Evolutionary conservation across 2,797 vertebrate genomes (phyloP), one percentile per base, ranked within the genome.

Genomic region (Serranus cabrilla): DNA sequence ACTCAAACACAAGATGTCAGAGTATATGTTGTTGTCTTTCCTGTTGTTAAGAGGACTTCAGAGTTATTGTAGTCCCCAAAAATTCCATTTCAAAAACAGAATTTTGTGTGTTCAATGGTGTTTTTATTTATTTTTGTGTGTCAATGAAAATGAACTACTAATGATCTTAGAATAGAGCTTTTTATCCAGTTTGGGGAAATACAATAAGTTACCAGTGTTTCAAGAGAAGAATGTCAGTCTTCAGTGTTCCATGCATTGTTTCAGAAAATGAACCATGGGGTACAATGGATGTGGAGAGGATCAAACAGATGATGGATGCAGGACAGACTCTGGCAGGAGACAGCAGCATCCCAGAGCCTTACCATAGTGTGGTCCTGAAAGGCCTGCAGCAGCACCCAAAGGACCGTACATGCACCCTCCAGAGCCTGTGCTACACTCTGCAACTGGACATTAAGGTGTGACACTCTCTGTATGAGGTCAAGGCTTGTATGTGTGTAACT

Each of bases 241-340:
- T 6, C 23, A 57, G 56, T 0, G 3, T 21, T 46, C 54, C 3
- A 11, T 31, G 7, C 42, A n/a, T 46, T 47, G 18, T 69, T 64
- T 27, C 23, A 95, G 94, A 93, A 74, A 34, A 63, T 21, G 82
- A 95, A 23, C 94, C 94, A 1, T 94, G 95, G 94, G 89, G 88
- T 40, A 73, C 50, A 16, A 72, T 78, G 76, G 78, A 90, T 17
- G 88, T 85, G 3, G 64, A 18, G 3, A 34, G 76, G 34, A 91
- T 95, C 73, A 92, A 84, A 77, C 88, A 86, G 65, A 79, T 65
- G 17, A 67, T 94, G 71, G 90, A 94, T 31, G 74, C 84, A 5
- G 93, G 92, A 1, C 74, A 89, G 66, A 74, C 78, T 59, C 92
- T 92, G 0, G 20, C 50, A 7, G 71, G 83, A 20, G 85, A 94